These are phyloP conservation scores for Lamprotornis superbus DNA, from an alignment of 2,113 vertebrate species.

Conservation along the genomic window DNA sequence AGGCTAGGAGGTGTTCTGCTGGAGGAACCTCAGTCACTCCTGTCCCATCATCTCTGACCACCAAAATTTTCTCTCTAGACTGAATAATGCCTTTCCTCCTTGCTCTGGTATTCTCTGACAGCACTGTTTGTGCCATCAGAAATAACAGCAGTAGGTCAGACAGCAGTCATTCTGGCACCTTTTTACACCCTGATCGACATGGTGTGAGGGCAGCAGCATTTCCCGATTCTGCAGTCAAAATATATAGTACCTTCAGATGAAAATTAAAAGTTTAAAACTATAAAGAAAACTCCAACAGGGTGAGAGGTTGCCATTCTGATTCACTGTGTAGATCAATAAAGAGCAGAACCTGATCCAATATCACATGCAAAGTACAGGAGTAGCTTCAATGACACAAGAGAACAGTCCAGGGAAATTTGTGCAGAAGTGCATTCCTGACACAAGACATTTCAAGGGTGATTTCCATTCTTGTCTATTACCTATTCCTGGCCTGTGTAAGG, in stretches of 20 bases:
- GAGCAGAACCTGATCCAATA: not conserved
- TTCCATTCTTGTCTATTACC: not conserved
- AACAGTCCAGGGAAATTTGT: not conserved
- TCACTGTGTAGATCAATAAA: not conserved
- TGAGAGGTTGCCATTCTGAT: not conserved
- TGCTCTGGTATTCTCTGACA: not conserved
- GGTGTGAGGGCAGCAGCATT: not conserved
- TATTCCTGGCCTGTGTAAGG: not conserved
- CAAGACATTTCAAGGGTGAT: not conserved
- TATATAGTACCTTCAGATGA: not conserved
- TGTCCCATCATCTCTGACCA: not conserved
- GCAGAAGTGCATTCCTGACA: not conserved
- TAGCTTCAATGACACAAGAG: not conserved
- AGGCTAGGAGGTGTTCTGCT: not conserved
- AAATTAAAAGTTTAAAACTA: not conserved
- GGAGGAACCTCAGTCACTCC: not conserved
- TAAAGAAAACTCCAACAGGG: not conserved
- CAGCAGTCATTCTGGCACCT: not conserved
- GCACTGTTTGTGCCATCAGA: not conserved
- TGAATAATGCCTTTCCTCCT: not conserved
- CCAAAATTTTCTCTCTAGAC: not conserved
- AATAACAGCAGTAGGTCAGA: not conserved
- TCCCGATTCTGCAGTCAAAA: not conserved
- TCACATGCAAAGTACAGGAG: not conserved
- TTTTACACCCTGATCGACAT: accelerated